phyloP scores from a whole-genome alignment of 1,140 invertebrate species.

The Apis florea region DNA sequence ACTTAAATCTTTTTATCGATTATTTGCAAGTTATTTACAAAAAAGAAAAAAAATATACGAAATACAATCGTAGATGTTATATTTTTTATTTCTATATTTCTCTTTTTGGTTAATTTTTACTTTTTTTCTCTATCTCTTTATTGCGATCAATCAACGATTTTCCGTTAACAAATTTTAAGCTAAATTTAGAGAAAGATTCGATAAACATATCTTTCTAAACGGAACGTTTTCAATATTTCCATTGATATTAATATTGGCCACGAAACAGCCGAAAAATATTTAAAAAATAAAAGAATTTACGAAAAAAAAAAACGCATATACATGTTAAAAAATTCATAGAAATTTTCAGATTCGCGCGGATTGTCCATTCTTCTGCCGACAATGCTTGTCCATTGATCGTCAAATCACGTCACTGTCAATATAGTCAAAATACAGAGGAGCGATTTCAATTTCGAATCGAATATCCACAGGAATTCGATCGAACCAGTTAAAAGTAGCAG shows the following conservation, averaged over 20 bases:
- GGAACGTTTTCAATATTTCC: not conserved
- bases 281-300: too few species aligned
- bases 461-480: conserved; percentile 11
- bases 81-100: not conserved
- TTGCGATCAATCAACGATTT: not conserved
- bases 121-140: not conserved
- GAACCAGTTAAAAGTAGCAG: too few species aligned
- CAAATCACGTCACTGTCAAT: conserved; percentile 19
- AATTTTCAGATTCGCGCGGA: not conserved
- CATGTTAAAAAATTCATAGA: not conserved
- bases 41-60: not conserved
- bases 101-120: not conserved
- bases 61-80: too few species aligned
- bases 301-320: not conserved
- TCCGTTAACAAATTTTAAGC: conserved; percentile 10
- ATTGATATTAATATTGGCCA: not conserved
- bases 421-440: not conserved
- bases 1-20: too few species aligned
- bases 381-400: conserved; percentile 9
- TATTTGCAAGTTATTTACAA: not conserved
- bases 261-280: not conserved
- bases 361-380: not conserved
- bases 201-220: not conserved
- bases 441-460: not conserved
- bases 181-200: not conserved